These are phyloP conservation scores for Tipula confusa DNA, from an alignment of 2,888 invertebrate species.

Conservation along the genomic window DNA sequence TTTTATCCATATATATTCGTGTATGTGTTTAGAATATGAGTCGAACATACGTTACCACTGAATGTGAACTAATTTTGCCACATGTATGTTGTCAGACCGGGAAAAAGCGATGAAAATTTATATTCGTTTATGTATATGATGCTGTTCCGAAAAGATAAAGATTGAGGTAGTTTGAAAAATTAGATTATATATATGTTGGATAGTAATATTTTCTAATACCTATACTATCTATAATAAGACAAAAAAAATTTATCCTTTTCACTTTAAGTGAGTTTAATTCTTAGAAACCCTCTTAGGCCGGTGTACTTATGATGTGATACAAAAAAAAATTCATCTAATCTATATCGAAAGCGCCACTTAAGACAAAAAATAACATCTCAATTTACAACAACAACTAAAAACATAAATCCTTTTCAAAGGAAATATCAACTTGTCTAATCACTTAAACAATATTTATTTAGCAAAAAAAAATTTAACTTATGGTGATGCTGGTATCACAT, in stretches of 20 bases:
- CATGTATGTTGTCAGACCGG: constrained; percentile 30
- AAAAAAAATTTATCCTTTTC: not conserved
- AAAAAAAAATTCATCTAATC: not conserved
- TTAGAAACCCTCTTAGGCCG: not conserved
- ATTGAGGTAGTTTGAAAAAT: not conserved
- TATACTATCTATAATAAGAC: not conserved
- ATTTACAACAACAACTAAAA: not conserved
- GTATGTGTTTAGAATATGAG: not conserved
- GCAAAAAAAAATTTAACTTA: not conserved
- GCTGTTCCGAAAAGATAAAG: not conserved
- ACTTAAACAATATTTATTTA: not conserved
- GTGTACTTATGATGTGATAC: not conserved
- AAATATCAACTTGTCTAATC: constrained; percentile 9
- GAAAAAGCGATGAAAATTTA: constrained; percentile 26
- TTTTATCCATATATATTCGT: not conserved
- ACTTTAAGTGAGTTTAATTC: constrained; percentile 12
- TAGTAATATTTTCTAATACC: not conserved
- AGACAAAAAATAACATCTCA: not conserved
- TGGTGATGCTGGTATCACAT: not conserved
- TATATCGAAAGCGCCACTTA: not conserved
- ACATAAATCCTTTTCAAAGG: not conserved
- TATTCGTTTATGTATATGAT: not conserved
- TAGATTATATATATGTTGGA: not conserved
- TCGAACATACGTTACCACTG: constrained; percentile 31
- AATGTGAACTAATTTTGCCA: constrained; percentile 31